These are phyloP conservation scores for Aphaenogaster rudis DNA, from an alignment of 1,140 invertebrate genomes.

Conservation along the genomic window DNA sequence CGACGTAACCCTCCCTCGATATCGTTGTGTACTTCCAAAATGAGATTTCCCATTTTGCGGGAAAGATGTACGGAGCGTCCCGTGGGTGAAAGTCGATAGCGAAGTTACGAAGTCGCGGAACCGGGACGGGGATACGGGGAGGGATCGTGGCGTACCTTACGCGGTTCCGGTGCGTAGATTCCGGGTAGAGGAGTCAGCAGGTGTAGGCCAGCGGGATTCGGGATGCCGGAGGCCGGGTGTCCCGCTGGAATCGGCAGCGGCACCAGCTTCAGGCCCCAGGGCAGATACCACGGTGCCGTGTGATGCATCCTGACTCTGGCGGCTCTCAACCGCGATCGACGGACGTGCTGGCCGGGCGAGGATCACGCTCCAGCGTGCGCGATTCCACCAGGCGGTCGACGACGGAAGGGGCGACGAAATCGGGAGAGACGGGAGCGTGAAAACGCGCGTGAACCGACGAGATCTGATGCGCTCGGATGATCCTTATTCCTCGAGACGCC, in stretches of 20 bases:
- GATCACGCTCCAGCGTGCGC: constrained; percentile 64
- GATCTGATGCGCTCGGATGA: not conserved
- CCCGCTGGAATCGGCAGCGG: constrained; percentile 85
- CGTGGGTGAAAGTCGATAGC: not conserved
- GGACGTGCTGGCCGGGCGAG: constrained; percentile 41
- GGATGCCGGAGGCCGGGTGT: constrained; percentile 85
- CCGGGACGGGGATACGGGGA: not conserved
- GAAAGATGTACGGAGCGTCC: not conserved
- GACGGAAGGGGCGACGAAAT: not conserved
- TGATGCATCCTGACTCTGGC: constrained; percentile 83
- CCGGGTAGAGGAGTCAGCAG: constrained; percentile 84
- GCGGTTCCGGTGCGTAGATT: constrained; percentile 86
- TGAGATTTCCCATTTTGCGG: not conserved
- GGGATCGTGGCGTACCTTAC: constrained; percentile 81
- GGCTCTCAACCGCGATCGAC: constrained; percentile 56
- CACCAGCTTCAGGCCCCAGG: constrained; percentile 86
- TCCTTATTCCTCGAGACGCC: constrained; percentile 29
- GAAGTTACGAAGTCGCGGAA: not conserved
- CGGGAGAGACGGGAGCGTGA: not conserved
- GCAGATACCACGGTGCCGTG: constrained; percentile 86
- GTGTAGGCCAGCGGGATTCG: constrained; percentile 83
- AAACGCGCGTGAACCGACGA: not conserved
- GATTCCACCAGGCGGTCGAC: not conserved
- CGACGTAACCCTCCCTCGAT: not conserved
- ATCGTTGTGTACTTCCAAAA: not conserved